phyloP scores from a whole-genome alignment of 2,113 vertebrate genomes.

The Hylia prasina region DNA sequence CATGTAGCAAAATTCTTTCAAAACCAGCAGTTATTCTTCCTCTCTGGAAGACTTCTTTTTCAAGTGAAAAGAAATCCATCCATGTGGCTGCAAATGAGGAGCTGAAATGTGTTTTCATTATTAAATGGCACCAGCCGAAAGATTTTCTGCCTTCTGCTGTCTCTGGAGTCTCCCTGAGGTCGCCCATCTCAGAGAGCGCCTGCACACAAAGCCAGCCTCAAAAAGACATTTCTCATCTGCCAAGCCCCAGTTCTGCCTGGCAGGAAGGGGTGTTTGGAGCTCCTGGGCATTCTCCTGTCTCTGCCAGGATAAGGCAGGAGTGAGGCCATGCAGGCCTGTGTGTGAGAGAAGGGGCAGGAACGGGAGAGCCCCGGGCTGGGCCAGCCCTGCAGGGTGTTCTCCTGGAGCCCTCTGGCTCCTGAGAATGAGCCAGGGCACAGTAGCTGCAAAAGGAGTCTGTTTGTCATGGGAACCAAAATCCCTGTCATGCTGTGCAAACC shows the following conservation, averaged over 20 bases:
- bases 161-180: neutral
- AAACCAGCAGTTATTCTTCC: neutral
- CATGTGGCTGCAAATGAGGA: neutral
- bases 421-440: neutral
- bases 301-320: neutral
- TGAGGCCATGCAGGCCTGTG: rapidly evolving
- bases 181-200: rapidly evolving
- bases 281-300: neutral
- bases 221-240: neutral
- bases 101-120: neutral
- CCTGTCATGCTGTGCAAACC: neutral
- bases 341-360: neutral
- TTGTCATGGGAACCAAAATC: neutral
- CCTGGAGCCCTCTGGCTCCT: neutral
- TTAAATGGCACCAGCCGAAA: neutral
- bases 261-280: neutral
- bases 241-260: rapidly evolving
- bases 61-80: neutral
- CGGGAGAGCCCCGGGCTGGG: neutral
- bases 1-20: neutral
- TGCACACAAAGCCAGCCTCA: neutral
- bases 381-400: neutral
- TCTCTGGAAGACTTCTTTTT: neutral
- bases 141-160: neutral
- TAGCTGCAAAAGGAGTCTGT: neutral